A percentile compares a stretch with the other conserved stretches of the same genome.
phyloP scores from a whole-genome alignment of 2,113 vertebrate genomes.

The Dunckerocampus dactyliophorus region DNA sequence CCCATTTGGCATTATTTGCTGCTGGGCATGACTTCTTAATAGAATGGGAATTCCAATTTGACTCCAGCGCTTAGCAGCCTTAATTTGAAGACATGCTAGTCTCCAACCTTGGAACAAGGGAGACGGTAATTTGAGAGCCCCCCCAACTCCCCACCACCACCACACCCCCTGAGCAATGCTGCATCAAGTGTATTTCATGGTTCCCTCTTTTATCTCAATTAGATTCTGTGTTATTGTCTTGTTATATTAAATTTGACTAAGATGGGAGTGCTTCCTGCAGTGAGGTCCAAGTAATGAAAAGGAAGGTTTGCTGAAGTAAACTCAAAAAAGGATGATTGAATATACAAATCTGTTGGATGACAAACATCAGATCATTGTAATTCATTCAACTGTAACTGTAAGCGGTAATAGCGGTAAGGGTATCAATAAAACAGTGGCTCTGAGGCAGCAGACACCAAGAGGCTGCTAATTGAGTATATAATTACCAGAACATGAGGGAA shows the following conservation, averaged over 20 bases:
- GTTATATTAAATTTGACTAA: conserved; percentile 17
- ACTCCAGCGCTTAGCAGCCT: conserved; percentile 67
- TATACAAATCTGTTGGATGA: conserved; percentile 35
- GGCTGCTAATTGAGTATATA: conserved; percentile 64
- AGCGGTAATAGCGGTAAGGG: conserved; percentile 28
- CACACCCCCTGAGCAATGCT: conserved; percentile 52
- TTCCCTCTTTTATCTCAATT: conserved; percentile 45
- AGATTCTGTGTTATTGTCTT: conserved; percentile 30
- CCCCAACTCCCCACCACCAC: conserved; percentile 10
- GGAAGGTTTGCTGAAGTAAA: conserved; percentile 54
- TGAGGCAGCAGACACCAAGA: conserved; percentile 54
- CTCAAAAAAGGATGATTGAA: conserved; percentile 49
- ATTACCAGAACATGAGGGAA: conserved; percentile 62
- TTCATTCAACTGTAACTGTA: conserved; percentile 12
- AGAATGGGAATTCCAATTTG: conserved; percentile 75
- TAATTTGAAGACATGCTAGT: conserved; percentile 72
- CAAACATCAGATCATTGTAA: conserved; percentile 17
- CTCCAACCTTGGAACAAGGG: conserved; percentile 59
- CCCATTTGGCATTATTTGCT: conserved; percentile 73
- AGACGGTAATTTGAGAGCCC: conserved; percentile 62
- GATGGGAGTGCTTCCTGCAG: conserved; percentile 22
- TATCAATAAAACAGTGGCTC: conserved; percentile 60
- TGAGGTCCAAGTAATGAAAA: conserved; percentile 50
- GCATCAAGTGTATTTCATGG: conserved; percentile 60
- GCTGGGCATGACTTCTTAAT: conserved; percentile 73